Conservation (phyloP, 2,888 invertebrate species). For the Craniophora ligustri region DNA sequence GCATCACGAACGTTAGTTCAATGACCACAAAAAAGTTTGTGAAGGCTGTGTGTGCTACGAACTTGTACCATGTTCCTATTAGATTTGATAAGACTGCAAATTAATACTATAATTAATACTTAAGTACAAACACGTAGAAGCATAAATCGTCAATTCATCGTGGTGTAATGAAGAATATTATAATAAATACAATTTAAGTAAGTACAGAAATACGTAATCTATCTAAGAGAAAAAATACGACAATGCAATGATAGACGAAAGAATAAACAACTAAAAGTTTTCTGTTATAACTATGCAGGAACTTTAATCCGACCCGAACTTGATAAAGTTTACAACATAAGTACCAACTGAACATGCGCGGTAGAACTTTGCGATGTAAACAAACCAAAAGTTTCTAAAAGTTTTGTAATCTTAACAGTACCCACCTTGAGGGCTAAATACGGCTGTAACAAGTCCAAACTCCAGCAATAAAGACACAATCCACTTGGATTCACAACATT, state of each 20-base stretch:
- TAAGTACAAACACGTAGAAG: background rate
- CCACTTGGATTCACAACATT: slow-evolving; percentile 86
- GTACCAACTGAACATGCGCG: slow-evolving; percentile 79
- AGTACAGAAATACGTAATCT: no score
- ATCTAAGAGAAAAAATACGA: slow-evolving; percentile 22
- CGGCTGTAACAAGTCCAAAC: slow-evolving; percentile 68
- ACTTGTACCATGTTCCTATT: no score
- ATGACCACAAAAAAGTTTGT: slow-evolving; percentile 64
- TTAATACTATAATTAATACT: no score
- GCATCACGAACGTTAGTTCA: slow-evolving; percentile 70
- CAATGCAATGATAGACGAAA: no score
- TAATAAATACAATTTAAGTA: no score
- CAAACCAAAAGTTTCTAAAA: slow-evolving; percentile 78
- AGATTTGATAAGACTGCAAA: background rate
- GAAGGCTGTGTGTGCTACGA: slow-evolving; percentile 21
- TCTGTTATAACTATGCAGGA: slow-evolving; percentile 2
- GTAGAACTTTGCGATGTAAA: slow-evolving; percentile 75
- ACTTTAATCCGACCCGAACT: slow-evolving; percentile 34
- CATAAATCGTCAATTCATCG: background rate
- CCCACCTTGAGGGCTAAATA: slow-evolving; percentile 73
- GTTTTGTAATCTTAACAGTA: slow-evolving; percentile 63
- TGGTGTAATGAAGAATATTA: no score
- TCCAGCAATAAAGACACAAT: slow-evolving; percentile 74
- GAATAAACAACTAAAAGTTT: slow-evolving; percentile 40
- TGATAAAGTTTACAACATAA: slow-evolving; percentile 40